These are phyloP conservation scores for Melanostigma gelatinosum DNA, from an alignment of 2,113 vertebrate species.

Conservation along the genomic window DNA sequence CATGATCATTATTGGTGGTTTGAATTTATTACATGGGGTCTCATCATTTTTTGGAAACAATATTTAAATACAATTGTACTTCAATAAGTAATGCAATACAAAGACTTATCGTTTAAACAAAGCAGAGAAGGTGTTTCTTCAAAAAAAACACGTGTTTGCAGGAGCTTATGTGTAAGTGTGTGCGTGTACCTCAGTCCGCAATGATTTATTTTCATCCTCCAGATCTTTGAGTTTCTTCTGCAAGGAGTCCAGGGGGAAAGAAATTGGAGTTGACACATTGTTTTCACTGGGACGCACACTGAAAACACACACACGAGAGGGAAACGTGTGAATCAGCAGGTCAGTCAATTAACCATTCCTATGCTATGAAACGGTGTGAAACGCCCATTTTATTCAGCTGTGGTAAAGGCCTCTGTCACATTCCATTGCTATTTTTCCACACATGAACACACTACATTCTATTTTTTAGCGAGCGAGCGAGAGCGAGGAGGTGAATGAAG, in stretches of 20 bases:
- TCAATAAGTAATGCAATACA: background rate
- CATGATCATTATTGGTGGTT: background rate
- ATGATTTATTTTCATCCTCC: slow-evolving; percentile 95
- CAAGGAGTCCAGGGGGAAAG: slow-evolving; percentile 94
- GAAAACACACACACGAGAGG: slow-evolving; percentile 32
- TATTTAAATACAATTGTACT: background rate
- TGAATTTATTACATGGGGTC: too few species aligned
- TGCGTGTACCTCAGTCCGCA: slow-evolving; percentile 89
- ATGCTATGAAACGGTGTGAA: background rate
- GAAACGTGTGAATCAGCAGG: background rate
- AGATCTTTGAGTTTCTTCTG: slow-evolving; percentile 98
- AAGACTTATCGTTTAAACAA: background rate
- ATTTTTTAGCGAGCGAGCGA: too few species aligned
- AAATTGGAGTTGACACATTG: slow-evolving; percentile 86
- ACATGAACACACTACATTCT: background rate
- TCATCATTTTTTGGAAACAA: background rate
- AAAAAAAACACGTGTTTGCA: background rate
- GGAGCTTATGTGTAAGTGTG: background rate
- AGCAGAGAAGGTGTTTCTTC: background rate
- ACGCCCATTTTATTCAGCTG: background rate
- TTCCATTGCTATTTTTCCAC: background rate
- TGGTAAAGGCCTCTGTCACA: background rate
- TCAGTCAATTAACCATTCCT: background rate
- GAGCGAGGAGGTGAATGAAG: background rate
- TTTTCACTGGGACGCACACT: slow-evolving; percentile 92